A percentile compares a stretch with the other conserved stretches of the same genome.
These are phyloP conservation scores for Melanerpes aurifrons DNA, from an alignment of 2,113 vertebrate species.

Conservation along the genomic window DNA sequence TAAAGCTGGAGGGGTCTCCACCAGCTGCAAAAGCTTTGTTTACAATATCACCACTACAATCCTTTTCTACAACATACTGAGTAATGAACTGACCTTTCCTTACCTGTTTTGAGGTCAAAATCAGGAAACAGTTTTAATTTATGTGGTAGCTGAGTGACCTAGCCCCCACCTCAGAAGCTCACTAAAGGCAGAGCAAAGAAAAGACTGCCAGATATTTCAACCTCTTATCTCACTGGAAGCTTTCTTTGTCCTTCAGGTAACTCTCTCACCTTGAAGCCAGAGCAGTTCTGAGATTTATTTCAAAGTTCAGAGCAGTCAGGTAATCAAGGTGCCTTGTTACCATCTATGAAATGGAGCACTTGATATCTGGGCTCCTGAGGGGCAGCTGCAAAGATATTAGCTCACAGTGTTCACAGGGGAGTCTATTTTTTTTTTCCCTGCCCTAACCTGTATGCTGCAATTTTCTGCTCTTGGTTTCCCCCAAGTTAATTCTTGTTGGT, in stretches of 20 bases:
- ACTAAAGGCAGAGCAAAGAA: background rate
- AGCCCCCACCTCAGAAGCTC: background rate
- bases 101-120: background rate
- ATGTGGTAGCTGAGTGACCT: background rate
- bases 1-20: background rate
- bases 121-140: background rate
- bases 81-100: background rate
- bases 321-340: conserved; percentile 52
- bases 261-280: background rate
- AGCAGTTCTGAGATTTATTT: conserved; percentile 44
- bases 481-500: background rate
- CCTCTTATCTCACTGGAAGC: background rate
- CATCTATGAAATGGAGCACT: conserved; percentile 32
- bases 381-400: conserved; percentile 12
- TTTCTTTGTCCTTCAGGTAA: conserved; percentile 35
- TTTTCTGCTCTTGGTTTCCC: conserved; percentile 35
- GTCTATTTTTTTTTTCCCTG: background rate
- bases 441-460: background rate
- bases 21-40: background rate
- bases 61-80: background rate
- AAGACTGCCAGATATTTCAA: background rate
- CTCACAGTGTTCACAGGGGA: background rate
- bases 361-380: background rate
- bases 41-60: rapidly evolving
- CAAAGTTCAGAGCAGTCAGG: conserved; percentile 24